phyloP scores from a whole-genome alignment of 2,797 vertebrate genomes.

The Typhlichthys subterraneus region DNA sequence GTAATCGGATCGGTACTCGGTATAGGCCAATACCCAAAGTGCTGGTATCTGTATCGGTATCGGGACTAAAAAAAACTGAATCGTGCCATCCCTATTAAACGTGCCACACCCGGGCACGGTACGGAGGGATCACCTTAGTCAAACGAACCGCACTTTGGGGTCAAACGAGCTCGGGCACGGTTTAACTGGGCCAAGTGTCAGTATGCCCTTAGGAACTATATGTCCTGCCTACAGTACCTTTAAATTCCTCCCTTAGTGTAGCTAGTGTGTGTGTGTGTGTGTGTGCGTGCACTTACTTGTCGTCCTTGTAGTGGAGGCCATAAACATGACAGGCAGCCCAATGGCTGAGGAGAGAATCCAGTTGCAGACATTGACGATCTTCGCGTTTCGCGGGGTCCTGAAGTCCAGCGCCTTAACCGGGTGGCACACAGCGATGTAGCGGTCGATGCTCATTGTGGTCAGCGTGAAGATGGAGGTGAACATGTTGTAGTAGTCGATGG shows the following conservation, averaged over 20 bases:
- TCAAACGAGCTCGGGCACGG: no score
- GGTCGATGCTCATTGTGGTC: slow-evolving; percentile 98
- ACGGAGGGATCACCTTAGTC: no score
- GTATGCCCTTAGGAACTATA: no score
- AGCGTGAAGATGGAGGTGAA: slow-evolving; percentile 99
- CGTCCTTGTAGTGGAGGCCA: slow-evolving; percentile 86
- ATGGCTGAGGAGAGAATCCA: slow-evolving; percentile 98
- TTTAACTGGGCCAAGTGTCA: no score
- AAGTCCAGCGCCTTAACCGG: slow-evolving; percentile 97
- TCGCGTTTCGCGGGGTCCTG: slow-evolving; percentile 94
- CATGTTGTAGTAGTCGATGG: slow-evolving; percentile 99
- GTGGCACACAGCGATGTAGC: slow-evolving; percentile 96
- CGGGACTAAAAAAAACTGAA: no score
- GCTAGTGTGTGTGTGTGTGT: neutral
- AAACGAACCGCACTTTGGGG: no score
- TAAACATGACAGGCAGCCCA: slow-evolving; percentile 96
- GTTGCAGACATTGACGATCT: slow-evolving; percentile 98
- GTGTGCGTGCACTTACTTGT: slow-evolving; percentile 8
- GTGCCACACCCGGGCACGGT: no score
- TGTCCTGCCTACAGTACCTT: neutral
- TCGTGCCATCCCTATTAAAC: no score
- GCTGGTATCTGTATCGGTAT: no score
- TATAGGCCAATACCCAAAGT: no score
- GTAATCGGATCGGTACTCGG: no score
- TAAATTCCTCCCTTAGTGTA: neutral